Evolutionary conservation across 2,113 vertebrate genomes (phyloP).

Genomic region (Marcusenius ussheri): DNA sequence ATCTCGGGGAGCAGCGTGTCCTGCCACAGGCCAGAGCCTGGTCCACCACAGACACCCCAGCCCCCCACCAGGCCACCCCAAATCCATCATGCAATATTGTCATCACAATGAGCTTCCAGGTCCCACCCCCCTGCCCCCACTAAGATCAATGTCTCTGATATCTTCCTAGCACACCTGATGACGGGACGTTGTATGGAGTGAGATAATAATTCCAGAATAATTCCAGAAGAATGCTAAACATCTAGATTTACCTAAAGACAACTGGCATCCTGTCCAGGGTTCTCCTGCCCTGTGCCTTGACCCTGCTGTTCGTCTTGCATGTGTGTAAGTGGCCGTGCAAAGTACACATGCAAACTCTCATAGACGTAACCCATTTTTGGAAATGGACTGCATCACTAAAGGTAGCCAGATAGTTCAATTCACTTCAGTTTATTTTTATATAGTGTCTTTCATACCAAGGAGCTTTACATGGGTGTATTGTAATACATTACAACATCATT

Average conservation of each 20-base stretch:
- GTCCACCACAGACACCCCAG: background rate
- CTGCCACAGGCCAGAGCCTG: background rate
- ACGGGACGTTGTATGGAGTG: background rate
- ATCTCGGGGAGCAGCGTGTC: conserved; percentile 46
- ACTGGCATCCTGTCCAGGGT: background rate
- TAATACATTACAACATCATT: background rate
- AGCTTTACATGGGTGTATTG: background rate
- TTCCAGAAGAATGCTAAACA: background rate
- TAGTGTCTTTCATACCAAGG: background rate
- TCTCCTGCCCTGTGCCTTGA: background rate
- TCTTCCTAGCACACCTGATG: background rate
- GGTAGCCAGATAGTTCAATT: background rate
- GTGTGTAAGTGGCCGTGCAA: background rate
- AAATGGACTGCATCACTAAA: background rate
- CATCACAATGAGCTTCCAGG: background rate
- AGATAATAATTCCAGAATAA: background rate
- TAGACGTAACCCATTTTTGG: background rate
- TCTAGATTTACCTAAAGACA: background rate
- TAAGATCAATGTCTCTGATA: background rate
- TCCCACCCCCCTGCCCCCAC: background rate
- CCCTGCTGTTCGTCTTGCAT: background rate
- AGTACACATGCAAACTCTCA: background rate
- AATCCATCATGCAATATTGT: background rate
- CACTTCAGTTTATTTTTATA: background rate
- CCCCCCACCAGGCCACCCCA: background rate